A percentile compares a stretch with the other conserved stretches of the same genome.
Evolutionary conservation across 2,797 vertebrate species (phyloP).

Genomic region (Chaetophractus vellerosus): DNA sequence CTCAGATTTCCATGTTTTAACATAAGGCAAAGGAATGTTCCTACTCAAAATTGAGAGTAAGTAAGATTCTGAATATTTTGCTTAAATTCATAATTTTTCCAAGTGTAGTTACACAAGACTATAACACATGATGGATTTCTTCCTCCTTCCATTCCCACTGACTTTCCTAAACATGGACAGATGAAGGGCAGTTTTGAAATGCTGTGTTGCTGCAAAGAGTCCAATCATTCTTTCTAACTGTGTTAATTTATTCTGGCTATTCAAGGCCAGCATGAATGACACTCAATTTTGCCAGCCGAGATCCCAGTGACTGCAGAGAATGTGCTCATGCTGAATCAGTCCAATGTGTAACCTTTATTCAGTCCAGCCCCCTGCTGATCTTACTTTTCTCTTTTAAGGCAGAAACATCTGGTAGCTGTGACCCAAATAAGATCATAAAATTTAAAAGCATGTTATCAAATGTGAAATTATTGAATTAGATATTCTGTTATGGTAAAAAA

Average conservation of each 20-base stretch:
- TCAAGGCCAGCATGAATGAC: not conserved
- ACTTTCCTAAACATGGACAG: slow-evolving; percentile 52
- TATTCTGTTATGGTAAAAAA: not conserved
- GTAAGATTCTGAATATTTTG: slow-evolving; percentile 28
- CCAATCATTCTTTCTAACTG: slow-evolving; percentile 45
- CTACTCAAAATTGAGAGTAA: not conserved
- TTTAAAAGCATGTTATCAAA: not conserved
- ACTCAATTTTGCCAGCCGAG: not conserved
- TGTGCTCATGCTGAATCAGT: not conserved
- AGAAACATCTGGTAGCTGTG: slow-evolving; percentile 44
- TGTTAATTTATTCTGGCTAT: slow-evolving; percentile 70
- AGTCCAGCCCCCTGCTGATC: not conserved
- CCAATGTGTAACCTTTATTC: not conserved
- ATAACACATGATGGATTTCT: not conserved
- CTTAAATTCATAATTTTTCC: slow-evolving; percentile 11
- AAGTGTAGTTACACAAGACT: not conserved
- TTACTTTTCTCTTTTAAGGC: slow-evolving; percentile 4
- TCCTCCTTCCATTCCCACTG: not conserved
- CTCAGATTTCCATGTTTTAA: slow-evolving; percentile 33
- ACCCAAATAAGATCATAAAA: slow-evolving; percentile 1
- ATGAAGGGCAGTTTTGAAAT: slow-evolving; percentile 71
- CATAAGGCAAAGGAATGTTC: not conserved
- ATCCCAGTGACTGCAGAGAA: not conserved
- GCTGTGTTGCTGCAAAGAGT: not conserved
- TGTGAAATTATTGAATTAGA: slow-evolving; percentile 2